Conservation (phyloP, 2,888 invertebrate species). For the Macrosoma leucophasiata region DNA sequence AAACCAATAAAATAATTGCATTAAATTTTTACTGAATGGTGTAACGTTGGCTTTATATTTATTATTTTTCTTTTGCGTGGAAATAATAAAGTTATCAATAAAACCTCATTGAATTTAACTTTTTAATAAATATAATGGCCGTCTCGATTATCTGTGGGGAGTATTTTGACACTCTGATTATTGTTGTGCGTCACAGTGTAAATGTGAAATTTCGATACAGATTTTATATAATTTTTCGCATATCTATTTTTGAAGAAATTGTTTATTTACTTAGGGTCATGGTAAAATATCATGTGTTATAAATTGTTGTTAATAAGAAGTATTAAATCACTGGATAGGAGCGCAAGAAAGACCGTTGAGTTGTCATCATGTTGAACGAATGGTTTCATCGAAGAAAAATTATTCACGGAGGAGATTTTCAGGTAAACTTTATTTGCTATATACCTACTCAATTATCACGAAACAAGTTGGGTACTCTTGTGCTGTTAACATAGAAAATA, state of each 20-base stretch:
- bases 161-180: conserved; percentile 35
- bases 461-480: too few species aligned
- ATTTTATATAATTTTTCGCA: conserved; percentile 70
- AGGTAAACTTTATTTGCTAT: conserved; percentile 38
- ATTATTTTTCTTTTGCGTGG: too few species aligned
- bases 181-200: conserved; percentile 51
- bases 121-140: too few species aligned
- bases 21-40: too few species aligned
- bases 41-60: too few species aligned
- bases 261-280: conserved; percentile 63
- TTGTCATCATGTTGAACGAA: conserved; percentile 71
- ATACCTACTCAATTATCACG: too few species aligned
- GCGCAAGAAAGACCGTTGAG: conserved; percentile 40
- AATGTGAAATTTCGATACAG: conserved; percentile 62
- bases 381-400: conserved; percentile 61
- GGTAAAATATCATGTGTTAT: conserved; percentile 68
- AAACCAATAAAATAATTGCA: too few species aligned
- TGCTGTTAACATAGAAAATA: background rate
- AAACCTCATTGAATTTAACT: too few species aligned
- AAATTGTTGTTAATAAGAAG: conserved; percentile 46
- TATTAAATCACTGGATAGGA: conserved; percentile 46
- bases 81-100: too few species aligned
- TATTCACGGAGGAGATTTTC: conserved; percentile 50
- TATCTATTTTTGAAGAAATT: conserved; percentile 71
- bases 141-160: conserved; percentile 29